phyloP scores from a whole-genome alignment of 1,140 invertebrate genomes.

The Monomorium pharaonis region DNA sequence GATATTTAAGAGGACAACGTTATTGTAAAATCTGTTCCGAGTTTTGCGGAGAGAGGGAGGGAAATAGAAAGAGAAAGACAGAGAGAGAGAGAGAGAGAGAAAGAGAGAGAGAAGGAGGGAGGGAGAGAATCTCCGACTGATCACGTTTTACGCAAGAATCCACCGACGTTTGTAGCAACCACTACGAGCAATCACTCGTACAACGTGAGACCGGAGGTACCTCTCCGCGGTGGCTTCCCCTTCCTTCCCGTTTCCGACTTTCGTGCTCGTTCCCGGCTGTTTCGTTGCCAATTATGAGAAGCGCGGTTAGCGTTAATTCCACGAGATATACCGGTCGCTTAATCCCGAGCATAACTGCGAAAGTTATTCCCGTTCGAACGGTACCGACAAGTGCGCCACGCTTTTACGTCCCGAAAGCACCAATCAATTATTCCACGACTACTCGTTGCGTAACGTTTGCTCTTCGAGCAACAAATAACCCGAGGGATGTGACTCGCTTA shows the following conservation, averaged over 20 bases:
- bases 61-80: background rate
- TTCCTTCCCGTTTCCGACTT: background rate
- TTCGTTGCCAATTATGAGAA: slow-evolving; percentile 24
- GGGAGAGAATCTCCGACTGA: background rate
- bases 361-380: background rate
- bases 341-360: slow-evolving; percentile 30
- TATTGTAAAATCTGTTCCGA: slow-evolving; percentile 57
- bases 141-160: slow-evolving; percentile 17
- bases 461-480: background rate
- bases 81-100: background rate
- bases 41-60: slow-evolving; percentile 28
- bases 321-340: slow-evolving; percentile 24
- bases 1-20: slow-evolving; percentile 46
- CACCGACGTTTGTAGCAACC: slow-evolving; percentile 19
- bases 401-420: background rate
- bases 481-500: background rate
- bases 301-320: slow-evolving; percentile 22
- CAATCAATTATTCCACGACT: background rate
- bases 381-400: background rate
- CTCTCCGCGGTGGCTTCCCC: slow-evolving; percentile 1
- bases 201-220: slow-evolving; percentile 3
- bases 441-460: background rate
- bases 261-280: background rate
- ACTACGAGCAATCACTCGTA: background rate
- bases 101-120: background rate